Conservation (phyloP, 2,888 invertebrate genomes). For the Conus canariensis region DNA sequence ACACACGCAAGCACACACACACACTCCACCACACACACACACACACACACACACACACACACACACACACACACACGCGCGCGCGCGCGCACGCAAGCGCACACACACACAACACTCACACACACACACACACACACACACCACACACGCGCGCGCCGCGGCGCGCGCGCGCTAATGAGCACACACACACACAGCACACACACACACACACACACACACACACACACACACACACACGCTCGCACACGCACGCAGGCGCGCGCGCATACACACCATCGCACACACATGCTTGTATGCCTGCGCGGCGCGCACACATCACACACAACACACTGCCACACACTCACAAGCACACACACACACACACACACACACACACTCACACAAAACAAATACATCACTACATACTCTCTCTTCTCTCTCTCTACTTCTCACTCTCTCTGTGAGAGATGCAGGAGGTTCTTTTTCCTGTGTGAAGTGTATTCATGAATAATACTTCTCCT, state of each 20-base stretch:
- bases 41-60: not conserved
- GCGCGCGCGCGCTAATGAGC: not conserved
- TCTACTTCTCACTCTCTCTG: not conserved
- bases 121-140: not conserved
- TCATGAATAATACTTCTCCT: too few species aligned
- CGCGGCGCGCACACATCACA: not conserved
- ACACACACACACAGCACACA: not conserved
- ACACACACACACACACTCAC: conserved; percentile 14
- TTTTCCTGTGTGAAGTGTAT: too few species aligned
- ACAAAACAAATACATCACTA: not conserved
- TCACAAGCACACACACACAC: conserved; percentile 13
- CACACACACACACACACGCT: not conserved
- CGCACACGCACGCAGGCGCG: not conserved
- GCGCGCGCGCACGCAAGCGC: not conserved
- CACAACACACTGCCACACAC: conserved; percentile 3
- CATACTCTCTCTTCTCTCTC: conserved; percentile 1
- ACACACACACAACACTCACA: not conserved
- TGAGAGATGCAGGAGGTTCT: not conserved
- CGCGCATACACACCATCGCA: not conserved
- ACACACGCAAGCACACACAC: not conserved
- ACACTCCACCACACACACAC: not conserved
- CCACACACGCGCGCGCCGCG: not conserved
- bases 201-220: not conserved
- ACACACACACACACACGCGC: not conserved
- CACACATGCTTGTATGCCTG: not conserved